Base-by-base conservation (phyloP, 2,113 vertebrate species). In the Reinhardtius hippoglossoides region DNA sequence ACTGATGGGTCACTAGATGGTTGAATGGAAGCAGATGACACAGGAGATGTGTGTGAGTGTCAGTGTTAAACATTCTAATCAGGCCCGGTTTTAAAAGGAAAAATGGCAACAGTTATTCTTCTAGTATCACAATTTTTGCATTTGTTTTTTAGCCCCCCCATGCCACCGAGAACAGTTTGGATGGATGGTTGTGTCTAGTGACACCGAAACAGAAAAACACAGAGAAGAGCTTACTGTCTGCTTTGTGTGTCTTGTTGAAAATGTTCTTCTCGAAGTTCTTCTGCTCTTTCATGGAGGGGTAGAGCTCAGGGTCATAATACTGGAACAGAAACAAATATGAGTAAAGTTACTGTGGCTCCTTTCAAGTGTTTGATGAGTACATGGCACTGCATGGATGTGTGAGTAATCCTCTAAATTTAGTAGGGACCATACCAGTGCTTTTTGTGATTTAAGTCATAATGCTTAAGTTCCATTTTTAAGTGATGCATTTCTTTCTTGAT, bases 211-310 rank as follows among this genome's bases (percentile, higher is more conserved):
- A 61, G 18, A 37, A 20, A 35, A 9, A 35, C 26, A 35, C 24
- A 20, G 2, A 67, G 24, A 71, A 12, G 9, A 40, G 61, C 89
- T 73, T 71, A 92, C 87, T 90, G 83, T 96, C 96, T 5, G 91
- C 93, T 89, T 94, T 95, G 71, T 96, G 93, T 0, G 94, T 96
- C 93, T 95, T 95, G 89, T 91, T 95, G 92, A 96, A 97, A 76
- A 97, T 78, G 4, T 92, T 96, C 83, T 57, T 95, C 87, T 97
- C 96, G 69, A 97, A 97, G 77, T 92, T 95, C 78, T 91, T 95
- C 93, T 96, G 95, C 58, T 96, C 96, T 83, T 94, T 94, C 74
- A 93, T 93, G 23, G 95, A 94, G 35, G 95, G 91, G 89, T 96
- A 96, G 5, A 95, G 89, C 55, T 91, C 83, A 0, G 68, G 82